Base-by-base conservation (phyloP, 2,888 invertebrate genomes). In the Iselma pallidipennis region DNA sequence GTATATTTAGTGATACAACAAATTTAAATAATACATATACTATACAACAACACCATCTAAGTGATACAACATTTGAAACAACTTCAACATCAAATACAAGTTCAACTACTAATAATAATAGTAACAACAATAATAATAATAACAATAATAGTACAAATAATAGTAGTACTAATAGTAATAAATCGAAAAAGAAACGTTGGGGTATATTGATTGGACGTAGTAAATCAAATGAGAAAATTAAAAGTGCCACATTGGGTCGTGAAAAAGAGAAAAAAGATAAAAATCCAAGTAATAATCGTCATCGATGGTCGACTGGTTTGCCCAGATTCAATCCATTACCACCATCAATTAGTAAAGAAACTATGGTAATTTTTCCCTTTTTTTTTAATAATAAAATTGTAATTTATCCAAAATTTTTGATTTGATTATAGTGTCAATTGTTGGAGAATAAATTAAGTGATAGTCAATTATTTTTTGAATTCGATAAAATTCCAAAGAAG, bases 401-500 rank as follows among this genome's bases (percentile, higher is more conserved):
- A n/a, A n/a, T n/a, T n/a, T n/a, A n/a, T n/a, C n/a, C n/a, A n/a
- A n/a, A n/a, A 14, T 37, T 37, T 4, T 37, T 37, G 6, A 16
- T 37, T 16, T 25, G 2, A 58, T 81, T 82, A 52, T 70, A 88
- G 88, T 88, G 88, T 76, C 87, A 87, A 80, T 80, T 88, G 66
- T 81, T 89, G 68, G 88, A 89, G 76, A 85, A 85, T 69, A 89
- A 88, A 80, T 84, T 93, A 78, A 86, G 87, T 0, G 91, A 91
- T 75, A 86, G 89, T 59, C 91, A 91, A 74, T 83, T 94, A 1
- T 87, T 90, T 72, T 89, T 91, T 80, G 94, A 95, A 76, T 95
- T 94, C 84, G 94, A 95, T 79, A 89, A 90, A 76, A 91, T 95
- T 74, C 88, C 90, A 0, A 90, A 89, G 63, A 91, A 91, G 71